Evolutionary conservation across 2,888 invertebrate species (phyloP).

Genomic region (Catocala nupta): DNA sequence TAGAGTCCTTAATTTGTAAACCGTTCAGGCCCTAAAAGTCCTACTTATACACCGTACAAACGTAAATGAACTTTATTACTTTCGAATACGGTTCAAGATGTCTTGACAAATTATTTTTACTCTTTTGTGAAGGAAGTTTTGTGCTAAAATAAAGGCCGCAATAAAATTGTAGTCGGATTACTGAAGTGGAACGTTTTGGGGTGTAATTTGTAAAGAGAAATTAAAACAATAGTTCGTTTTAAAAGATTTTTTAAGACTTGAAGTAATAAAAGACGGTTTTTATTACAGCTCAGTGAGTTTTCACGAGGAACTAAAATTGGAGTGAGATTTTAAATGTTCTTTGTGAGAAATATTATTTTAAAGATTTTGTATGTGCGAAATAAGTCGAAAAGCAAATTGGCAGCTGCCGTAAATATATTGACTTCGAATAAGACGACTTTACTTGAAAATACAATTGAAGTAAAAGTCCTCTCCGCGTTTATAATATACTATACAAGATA

Average conservation of each 20-base stretch:
- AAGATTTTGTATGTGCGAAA: no score
- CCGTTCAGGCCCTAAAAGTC: conserved; percentile 44
- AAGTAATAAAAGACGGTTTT: conserved; percentile 7
- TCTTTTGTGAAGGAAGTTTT: conserved; percentile 39
- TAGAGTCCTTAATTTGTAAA: conserved; percentile 71
- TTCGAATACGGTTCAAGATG: neutral
- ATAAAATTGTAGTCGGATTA: conserved; percentile 50
- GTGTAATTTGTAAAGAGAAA: conserved; percentile 43
- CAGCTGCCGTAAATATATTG: no score
- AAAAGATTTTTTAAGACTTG: conserved; percentile 8
- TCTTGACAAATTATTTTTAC: conserved; percentile 1
- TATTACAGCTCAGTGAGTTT: neutral
- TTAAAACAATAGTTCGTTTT: conserved; percentile 34
- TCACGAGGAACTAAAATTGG: conserved; percentile 4
- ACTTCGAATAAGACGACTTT: no score
- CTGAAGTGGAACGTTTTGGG: conserved; percentile 41
- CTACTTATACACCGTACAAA: conserved; percentile 16
- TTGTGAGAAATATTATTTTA: conserved; percentile 7
- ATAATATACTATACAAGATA: no score
- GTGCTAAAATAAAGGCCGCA: conserved; percentile 49
- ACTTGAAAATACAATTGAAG: no score
- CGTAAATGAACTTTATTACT: neutral
- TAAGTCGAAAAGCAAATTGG: no score
- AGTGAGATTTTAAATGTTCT: neutral
- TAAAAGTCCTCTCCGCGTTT: no score